Evolutionary conservation across 1,140 invertebrate genomes (phyloP), one percentile per base, ranked within the genome.

Genomic region (Bombus superbus): DNA sequence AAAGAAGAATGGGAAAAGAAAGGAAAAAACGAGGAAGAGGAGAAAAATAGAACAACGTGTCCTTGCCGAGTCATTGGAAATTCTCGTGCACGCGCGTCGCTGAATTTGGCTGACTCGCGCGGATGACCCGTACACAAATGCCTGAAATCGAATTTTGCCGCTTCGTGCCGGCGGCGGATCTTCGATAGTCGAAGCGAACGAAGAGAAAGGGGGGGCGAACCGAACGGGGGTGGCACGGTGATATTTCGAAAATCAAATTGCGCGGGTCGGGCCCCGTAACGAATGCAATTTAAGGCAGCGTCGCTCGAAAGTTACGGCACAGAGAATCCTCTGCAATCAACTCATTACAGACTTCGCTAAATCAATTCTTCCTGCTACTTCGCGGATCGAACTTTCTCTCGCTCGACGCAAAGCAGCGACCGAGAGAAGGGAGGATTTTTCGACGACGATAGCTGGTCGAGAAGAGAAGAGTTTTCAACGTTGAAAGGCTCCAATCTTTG

Each of bases 181-280:
- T 83, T 84, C 75, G 73, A 78, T n/a, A 42, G 64, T 11, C 35
- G 15, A 40, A 11, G 10, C 3, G 42, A 22, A 38, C n/a, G 28
- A 72, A 18, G 28, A 32, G 8, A 22, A 22, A 1, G 32, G 1
- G n/a, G 15, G 15, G 25, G 11, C 15, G 57, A n/a, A 10, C 13
- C 13, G 75, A 28, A n/a, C 25, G 8, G 53, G 6, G 75, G 74
- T 35, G 15, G 47, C 47, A 40, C 38, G 53, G 78, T 59, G 72
- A 90, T 88, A 80, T 90, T 90, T 76, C 77, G 89, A 90, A 82
- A 90, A 90, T 90, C 86, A 44, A 87, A 90, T 90, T 90, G 69
- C 66, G 64, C 73, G 71, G 86, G 76, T 83, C 83, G 44, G 53
- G 69, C 2, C n/a, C 38, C 62, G 76, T 87, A 87, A 85, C 86